These are phyloP conservation scores for Peromyscus aztecus DNA, from an alignment of 2,797 vertebrate genomes.

Conservation along the genomic window DNA sequence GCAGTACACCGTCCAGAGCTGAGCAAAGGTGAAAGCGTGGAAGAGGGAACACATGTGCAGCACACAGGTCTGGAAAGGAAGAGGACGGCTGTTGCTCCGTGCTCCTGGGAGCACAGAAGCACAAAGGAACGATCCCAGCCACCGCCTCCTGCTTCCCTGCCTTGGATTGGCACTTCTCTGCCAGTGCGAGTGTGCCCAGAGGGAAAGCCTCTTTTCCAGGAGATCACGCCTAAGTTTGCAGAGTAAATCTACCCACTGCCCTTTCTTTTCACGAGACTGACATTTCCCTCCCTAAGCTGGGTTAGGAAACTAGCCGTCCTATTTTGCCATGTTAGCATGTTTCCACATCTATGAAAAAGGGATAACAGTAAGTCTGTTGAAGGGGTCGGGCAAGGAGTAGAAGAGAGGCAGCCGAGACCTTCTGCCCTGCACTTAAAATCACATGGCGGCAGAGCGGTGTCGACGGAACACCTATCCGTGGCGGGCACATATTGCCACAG, in stretches of 20 bases:
- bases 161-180: not conserved
- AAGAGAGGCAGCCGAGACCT: fast-evolving
- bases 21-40: constrained; percentile 99
- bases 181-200: not conserved
- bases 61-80: constrained; percentile 94
- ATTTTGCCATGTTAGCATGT: not conserved
- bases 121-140: not conserved
- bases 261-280: not conserved
- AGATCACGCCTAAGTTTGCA: constrained; percentile 36
- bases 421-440: fast-evolving
- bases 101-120: not conserved
- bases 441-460: fast-evolving
- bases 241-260: not conserved
- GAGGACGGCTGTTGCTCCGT: not conserved
- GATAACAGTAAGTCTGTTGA: not conserved
- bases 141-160: not conserved
- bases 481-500: not conserved
- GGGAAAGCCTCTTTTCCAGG: constrained; percentile 3
- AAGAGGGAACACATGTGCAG: constrained; percentile 99
- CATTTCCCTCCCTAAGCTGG: not conserved
- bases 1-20: constrained; percentile 99
- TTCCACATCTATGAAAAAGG: not conserved
- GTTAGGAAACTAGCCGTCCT: not conserved
- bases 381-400: not conserved
- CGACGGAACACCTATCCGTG: fast-evolving